These are phyloP conservation scores for Megalopta genalis DNA, from an alignment of 1,140 invertebrate genomes.

Conservation along the genomic window DNA sequence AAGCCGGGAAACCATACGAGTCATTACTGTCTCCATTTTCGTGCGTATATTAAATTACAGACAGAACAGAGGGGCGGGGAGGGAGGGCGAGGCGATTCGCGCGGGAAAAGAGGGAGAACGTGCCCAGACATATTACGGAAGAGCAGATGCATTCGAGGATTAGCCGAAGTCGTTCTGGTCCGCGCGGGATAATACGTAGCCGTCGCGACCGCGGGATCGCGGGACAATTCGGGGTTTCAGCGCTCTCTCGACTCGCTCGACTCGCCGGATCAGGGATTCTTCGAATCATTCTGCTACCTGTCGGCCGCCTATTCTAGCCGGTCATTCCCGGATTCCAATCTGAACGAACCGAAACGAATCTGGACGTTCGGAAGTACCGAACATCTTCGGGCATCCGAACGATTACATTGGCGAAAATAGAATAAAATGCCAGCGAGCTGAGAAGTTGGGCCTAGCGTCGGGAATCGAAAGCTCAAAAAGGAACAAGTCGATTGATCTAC, in stretches of 20 bases:
- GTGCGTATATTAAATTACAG: slow-evolving; percentile 78
- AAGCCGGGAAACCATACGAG: slow-evolving; percentile 80
- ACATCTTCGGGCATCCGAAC: too few relatives aligned
- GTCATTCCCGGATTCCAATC: neutral
- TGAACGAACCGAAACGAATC: neutral
- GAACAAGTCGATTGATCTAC: too few relatives aligned
- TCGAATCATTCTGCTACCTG: neutral
- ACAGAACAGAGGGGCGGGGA: slow-evolving; percentile 4
- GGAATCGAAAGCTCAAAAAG: too few relatives aligned
- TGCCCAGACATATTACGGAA: slow-evolving; percentile 57
- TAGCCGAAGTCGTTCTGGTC: slow-evolving; percentile 59
- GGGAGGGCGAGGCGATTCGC: slow-evolving; percentile 52
- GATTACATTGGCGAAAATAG: too few relatives aligned
- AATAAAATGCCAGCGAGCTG: too few relatives aligned
- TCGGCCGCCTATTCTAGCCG: neutral
- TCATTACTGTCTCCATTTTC: slow-evolving; percentile 77
- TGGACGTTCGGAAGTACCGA: too few relatives aligned
- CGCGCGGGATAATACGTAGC: slow-evolving; percentile 44
- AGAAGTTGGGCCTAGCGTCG: too few relatives aligned
- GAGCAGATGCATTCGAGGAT: slow-evolving; percentile 63
- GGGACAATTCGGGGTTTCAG: slow-evolving; percentile 48
- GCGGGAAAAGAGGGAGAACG: slow-evolving; percentile 16
- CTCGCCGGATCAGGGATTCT: neutral
- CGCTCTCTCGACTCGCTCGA: neutral
- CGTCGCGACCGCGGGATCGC: neutral